Evolutionary conservation across 2,113 vertebrate species (phyloP).

Genomic region (Emydocephalus ijimae): DNA sequence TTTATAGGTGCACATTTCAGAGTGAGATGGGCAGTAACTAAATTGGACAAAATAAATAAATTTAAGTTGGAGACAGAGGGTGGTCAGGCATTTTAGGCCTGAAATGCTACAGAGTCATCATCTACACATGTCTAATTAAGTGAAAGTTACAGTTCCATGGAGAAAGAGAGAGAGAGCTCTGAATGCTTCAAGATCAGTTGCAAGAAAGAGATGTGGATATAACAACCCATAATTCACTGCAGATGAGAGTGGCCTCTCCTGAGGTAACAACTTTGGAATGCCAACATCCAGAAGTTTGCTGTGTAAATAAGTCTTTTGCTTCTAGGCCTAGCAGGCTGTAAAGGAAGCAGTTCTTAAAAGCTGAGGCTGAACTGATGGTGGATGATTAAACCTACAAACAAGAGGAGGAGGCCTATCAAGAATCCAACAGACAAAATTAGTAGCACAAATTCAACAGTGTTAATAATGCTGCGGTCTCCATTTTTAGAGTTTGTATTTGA

Average conservation of each 20-base stretch:
- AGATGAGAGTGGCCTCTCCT: neutral
- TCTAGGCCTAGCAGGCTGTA: neutral
- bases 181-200: neutral
- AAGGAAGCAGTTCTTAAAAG: neutral
- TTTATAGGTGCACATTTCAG: neutral
- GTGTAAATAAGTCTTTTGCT: neutral
- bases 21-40: neutral
- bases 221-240: neutral
- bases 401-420: conserved; percentile 46
- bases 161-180: neutral
- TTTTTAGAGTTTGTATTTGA: neutral
- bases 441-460: conserved; percentile 17
- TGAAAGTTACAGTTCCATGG: neutral
- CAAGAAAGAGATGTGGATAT: neutral
- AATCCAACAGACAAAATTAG: conserved; percentile 46
- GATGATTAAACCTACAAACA: conserved; percentile 24
- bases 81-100: neutral
- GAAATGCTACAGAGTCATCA: neutral
- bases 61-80: neutral
- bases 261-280: neutral
- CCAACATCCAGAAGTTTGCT: neutral
- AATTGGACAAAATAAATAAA: neutral
- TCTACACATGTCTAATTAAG: neutral
- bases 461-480: neutral
- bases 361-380: conserved; percentile 20